Conservation (phyloP, 1,140 invertebrate species). For the Philaenus spumarius region DNA sequence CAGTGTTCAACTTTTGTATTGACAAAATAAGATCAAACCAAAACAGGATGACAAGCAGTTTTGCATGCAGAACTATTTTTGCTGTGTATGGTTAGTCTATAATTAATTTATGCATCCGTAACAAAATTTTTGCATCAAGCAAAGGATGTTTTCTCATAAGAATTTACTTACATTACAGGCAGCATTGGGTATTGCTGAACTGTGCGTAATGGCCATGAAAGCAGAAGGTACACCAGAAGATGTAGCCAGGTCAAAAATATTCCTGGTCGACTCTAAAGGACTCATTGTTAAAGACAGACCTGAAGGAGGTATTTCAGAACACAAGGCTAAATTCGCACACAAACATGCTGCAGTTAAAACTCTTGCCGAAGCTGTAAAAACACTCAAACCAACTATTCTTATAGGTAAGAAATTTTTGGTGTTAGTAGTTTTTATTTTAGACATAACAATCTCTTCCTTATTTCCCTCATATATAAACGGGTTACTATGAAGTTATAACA, state of each 20-base stretch:
- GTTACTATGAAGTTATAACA: too few relatives aligned
- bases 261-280: slow-evolving; percentile 64
- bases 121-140: too few relatives aligned
- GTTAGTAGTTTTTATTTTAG: too few relatives aligned
- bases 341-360: slow-evolving; percentile 58
- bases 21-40: slow-evolving; percentile 10
- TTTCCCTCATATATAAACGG: too few relatives aligned
- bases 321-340: slow-evolving; percentile 72
- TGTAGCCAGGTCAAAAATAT: slow-evolving; percentile 66
- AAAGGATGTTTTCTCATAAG: too few relatives aligned
- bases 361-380: slow-evolving; percentile 67
- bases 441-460: too few relatives aligned
- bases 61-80: too few relatives aligned
- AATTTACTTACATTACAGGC: slow-evolving; percentile 45
- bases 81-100: too few relatives aligned
- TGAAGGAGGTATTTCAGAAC: slow-evolving; percentile 62
- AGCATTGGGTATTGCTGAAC: slow-evolving; percentile 76
- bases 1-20: too few relatives aligned
- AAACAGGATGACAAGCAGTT: background rate
- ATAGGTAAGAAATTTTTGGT: slow-evolving; percentile 65
- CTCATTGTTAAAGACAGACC: slow-evolving; percentile 71
- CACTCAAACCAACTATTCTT: slow-evolving; percentile 73
- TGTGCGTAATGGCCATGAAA: slow-evolving; percentile 83
- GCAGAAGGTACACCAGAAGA: slow-evolving; percentile 63
- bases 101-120: too few relatives aligned